A percentile compares a stretch with the other conserved stretches of the same genome.
Conservation (phyloP, 2,888 invertebrate genomes). For the Chymomyza procnemis region DNA sequence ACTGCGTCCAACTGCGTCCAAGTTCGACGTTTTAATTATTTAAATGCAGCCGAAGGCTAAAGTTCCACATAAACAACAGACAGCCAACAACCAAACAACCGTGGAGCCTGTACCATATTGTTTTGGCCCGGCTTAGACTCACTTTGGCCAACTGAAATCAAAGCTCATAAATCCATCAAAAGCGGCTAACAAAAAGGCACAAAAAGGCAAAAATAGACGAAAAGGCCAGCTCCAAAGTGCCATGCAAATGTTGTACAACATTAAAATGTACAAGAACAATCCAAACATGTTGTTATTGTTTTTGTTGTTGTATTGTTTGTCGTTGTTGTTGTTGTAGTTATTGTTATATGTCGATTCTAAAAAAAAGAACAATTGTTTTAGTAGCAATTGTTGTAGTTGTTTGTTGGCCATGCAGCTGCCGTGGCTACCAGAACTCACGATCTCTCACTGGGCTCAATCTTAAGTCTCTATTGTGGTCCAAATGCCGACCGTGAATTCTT, state of each 20-base stretch:
- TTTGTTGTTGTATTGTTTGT: conserved; percentile 27
- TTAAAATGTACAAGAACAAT: conserved; percentile 68
- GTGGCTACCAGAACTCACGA: conserved; percentile 28
- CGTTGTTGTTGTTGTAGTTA: conserved; percentile 28
- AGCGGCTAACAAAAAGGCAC: conserved; percentile 16
- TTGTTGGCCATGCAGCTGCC: conserved; percentile 51
- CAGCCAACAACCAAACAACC: background rate
- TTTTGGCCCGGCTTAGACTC: conserved; percentile 16
- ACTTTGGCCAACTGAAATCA: conserved; percentile 51
- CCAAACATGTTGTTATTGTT: conserved; percentile 50
- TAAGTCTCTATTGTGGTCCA: conserved; percentile 3
- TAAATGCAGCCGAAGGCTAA: conserved; percentile 70
- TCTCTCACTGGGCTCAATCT: background rate
- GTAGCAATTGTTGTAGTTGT: conserved; percentile 60
- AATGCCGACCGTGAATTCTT: conserved; percentile 60
- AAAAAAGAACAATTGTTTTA: conserved; percentile 65
- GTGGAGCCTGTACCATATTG: conserved; percentile 14
- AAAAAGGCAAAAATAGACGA: conserved; percentile 22
- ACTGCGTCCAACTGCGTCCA: conserved; percentile 18
- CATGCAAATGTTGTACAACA: conserved; percentile 70
- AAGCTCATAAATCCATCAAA: conserved; percentile 75
- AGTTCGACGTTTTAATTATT: conserved; percentile 69
- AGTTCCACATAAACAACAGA: conserved; percentile 22
- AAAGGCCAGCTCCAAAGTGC: conserved; percentile 59
- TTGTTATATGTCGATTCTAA: conserved; percentile 4